Percentiles rank a stretch among this genome's conserved stretches.
Evolutionary conservation across 2,797 vertebrate genomes (phyloP).

Genomic region (Darevskia mixta): DNA sequence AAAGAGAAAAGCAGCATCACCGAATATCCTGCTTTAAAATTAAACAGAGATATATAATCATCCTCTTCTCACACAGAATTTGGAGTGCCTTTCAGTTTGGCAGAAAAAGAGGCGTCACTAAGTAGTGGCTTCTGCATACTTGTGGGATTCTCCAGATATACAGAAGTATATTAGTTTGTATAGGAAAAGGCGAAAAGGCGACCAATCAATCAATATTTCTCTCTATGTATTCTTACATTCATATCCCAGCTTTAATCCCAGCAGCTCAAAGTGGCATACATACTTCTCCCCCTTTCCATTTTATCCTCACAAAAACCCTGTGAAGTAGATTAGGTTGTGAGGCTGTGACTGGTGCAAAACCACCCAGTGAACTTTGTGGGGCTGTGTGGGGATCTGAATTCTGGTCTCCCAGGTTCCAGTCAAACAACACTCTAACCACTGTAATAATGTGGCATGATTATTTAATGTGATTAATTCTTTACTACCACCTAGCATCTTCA

Average conservation of each 20-base stretch:
- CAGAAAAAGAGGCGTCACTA: background rate
- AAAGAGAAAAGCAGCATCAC: background rate
- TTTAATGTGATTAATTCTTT: slow-evolving; percentile 16
- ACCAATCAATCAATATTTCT: too few species aligned
- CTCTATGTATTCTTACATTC: too few species aligned
- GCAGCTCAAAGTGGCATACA: too few species aligned
- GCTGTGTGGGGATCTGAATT: too few species aligned
- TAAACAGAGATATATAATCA: background rate
- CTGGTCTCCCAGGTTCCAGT: too few species aligned
- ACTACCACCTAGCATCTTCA: background rate
- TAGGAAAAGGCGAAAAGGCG: background rate
- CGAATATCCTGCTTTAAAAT: background rate
- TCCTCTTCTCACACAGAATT: background rate
- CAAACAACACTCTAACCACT: too few species aligned
- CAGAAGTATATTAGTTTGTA: background rate
- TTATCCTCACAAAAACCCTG: too few species aligned
- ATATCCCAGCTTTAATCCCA: too few species aligned
- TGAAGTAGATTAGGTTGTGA: too few species aligned
- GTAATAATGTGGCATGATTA: slow-evolving; percentile 49
- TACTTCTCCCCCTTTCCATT: too few species aligned
- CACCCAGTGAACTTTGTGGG: too few species aligned
- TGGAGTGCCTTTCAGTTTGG: background rate
- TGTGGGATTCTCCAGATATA: background rate
- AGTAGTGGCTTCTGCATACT: background rate
- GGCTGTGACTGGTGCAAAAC: too few species aligned